These are phyloP conservation scores for Dyspetes luteomarginatus DNA, from an alignment of 2,888 invertebrate genomes.

Conservation along the genomic window DNA sequence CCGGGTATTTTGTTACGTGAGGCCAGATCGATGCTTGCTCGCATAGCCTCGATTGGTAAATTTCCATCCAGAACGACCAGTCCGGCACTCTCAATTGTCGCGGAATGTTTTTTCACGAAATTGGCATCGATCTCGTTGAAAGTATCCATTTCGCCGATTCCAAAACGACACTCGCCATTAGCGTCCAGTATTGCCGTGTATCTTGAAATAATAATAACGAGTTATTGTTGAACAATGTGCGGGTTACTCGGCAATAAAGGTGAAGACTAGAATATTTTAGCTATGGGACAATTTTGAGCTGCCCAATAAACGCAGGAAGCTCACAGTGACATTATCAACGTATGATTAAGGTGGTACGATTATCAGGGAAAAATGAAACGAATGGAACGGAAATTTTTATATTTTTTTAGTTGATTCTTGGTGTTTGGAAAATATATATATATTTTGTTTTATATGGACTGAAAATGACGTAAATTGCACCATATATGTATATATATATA, in stretches of 20 bases:
- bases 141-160: slow-evolving; percentile 93
- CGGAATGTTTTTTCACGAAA: slow-evolving; percentile 86
- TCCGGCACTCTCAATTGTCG: slow-evolving; percentile 87
- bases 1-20: slow-evolving; percentile 87
- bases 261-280: not conserved
- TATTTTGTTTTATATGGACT: too few species aligned
- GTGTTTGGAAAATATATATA: too few species aligned
- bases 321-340: too few species aligned
- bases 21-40: slow-evolving; percentile 87
- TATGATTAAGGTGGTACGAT: too few species aligned
- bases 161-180: slow-evolving; percentile 90
- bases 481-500: too few species aligned
- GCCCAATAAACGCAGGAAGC: too few species aligned
- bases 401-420: too few species aligned
- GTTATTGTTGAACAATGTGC: not conserved
- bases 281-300: too few species aligned
- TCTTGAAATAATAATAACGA: slow-evolving; percentile 78
- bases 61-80: slow-evolving; percentile 95
- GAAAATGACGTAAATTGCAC: too few species aligned
- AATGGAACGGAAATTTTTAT: too few species aligned
- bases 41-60: slow-evolving; percentile 88
- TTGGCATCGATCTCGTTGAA: slow-evolving; percentile 89
- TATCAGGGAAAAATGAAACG: too few species aligned
- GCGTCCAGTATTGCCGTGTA: slow-evolving; percentile 91
- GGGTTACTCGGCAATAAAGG: not conserved